Base-by-base conservation (phyloP, 64 coral and sea anemone species). In the Porites lutea region DNA sequence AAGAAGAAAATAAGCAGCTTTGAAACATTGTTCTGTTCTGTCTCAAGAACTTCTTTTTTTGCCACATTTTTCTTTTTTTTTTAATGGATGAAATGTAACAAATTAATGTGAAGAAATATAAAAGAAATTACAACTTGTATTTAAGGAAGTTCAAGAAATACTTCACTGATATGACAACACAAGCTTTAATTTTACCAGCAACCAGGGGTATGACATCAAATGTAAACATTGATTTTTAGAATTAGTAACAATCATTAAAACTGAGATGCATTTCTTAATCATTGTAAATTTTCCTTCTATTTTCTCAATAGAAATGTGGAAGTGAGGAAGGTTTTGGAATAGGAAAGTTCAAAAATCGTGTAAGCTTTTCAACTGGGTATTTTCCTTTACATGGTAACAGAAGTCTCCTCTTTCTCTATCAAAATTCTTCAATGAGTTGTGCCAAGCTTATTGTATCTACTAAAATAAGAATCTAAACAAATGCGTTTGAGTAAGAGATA, bases 141-240 rank as follows among this genome's bases (percentile, higher is more conserved):
- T 12, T 57, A 7, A 57, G 12, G 54, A 57, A 57, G 12, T 57
- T 57, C 54, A 57, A 57, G 54, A 57, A 57, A 3, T 57, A 1
- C 1, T 57, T 12, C 54, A 57, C 54, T 57, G 54, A 57, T 57
- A 9, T 57, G 54, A 57, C 7, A 57, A 57, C 2, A 57, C 54
- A 12, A 57, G 54, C 54, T 57, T 57, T 57, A 9, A 57, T 57
- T 12, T 9, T 7, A 5, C 54, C 54, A 57, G 12, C 54, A 57
- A 57, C 54, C 54, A 57, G 54, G 54, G 4, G 54, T 57, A 18
- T 78, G 75, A 51, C 51, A 78, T 78, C 55, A 20, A 78, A 78
- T 20, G 51, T 78, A 78, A 78, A 78, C 51, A 78, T 57, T 78
- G 50, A 54, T 53, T 55, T 76, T 55, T 21, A 78, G 20, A 51